Percentiles rank a stretch among this genome's conserved stretches.
Evolutionary conservation across 2,888 invertebrate species (phyloP).

Genomic region (Phlogophora meticulosa): DNA sequence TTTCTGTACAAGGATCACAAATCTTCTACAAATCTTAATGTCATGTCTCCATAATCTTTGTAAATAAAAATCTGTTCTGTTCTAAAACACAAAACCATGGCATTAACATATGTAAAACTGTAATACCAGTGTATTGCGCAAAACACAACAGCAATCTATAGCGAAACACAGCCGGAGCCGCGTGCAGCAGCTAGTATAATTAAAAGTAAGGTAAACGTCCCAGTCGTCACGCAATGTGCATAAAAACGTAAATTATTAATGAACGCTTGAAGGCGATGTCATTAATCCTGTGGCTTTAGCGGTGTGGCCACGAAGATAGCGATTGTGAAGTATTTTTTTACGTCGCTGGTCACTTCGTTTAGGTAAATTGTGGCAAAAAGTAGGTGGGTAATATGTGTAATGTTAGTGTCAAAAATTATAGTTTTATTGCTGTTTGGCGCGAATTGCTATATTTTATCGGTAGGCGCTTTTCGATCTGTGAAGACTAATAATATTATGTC

Average conservation of each 20-base stretch:
- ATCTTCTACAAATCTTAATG: no score
- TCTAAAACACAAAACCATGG: conserved; percentile 4
- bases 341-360: neutral
- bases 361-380: neutral
- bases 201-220: conserved; percentile 64
- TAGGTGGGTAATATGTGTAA: neutral
- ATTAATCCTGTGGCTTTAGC: conserved; percentile 73
- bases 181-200: conserved; percentile 58
- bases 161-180: conserved; percentile 37
- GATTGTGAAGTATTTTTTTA: conserved; percentile 1
- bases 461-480: conserved; percentile 5
- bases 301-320: conserved; percentile 52
- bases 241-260: conserved; percentile 71
- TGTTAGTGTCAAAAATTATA: no score
- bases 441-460: conserved; percentile 1
- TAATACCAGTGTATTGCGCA: conserved; percentile 33
- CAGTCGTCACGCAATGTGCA: conserved; percentile 65
- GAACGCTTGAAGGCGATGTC: conserved; percentile 68
- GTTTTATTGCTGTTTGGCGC: neutral
- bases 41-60: no score
- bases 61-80: no score
- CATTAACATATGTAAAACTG: neutral
- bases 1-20: no score
- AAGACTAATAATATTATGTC: no score
- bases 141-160: conserved; percentile 21